phyloP scores from a whole-genome alignment of 1,140 invertebrate genomes.

The Drosophila pachea region DNA sequence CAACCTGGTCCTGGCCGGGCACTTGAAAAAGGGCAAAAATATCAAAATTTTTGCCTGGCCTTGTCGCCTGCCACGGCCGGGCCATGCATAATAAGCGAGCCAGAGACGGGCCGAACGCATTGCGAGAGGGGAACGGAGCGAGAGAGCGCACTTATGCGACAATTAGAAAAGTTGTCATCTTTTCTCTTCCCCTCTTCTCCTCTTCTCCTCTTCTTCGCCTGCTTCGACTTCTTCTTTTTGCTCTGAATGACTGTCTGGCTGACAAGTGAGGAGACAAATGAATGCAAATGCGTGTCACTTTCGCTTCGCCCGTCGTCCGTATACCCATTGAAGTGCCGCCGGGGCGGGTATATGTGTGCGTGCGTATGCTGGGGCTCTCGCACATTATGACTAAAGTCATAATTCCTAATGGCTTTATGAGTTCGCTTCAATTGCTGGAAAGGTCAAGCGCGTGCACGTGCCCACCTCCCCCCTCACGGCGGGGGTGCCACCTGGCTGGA shows the following conservation, averaged over 20 bases:
- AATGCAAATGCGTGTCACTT: slow-evolving; percentile 69
- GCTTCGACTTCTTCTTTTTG: slow-evolving; percentile 6
- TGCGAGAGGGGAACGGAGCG: slow-evolving; percentile 2
- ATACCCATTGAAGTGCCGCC: background rate
- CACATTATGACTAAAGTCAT: slow-evolving; percentile 44
- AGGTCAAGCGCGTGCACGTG: slow-evolving; percentile 63
- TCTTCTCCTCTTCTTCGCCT: too few species aligned
- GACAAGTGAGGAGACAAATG: slow-evolving; percentile 53
- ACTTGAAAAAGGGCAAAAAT: slow-evolving; percentile 36
- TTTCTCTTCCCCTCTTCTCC: too few species aligned
- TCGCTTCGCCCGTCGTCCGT: slow-evolving; percentile 36
- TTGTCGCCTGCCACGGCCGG: slow-evolving; percentile 61
- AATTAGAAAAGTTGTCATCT: slow-evolving; percentile 69
- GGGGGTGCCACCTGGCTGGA: too few species aligned
- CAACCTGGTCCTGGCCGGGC: slow-evolving; percentile 35
- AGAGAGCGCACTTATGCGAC: slow-evolving; percentile 61
- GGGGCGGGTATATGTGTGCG: background rate
- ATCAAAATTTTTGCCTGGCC: slow-evolving; percentile 57
- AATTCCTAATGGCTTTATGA: slow-evolving; percentile 63
- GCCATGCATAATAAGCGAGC: slow-evolving; percentile 67
- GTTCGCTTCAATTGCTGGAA: slow-evolving; percentile 70
- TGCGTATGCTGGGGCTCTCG: slow-evolving; percentile 29
- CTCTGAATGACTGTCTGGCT: slow-evolving; percentile 9
- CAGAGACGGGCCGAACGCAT: background rate
- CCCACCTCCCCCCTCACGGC: too few species aligned